These are phyloP conservation scores for Sesia bembeciformis DNA, from an alignment of 2,888 invertebrate genomes.

Conservation along the genomic window DNA sequence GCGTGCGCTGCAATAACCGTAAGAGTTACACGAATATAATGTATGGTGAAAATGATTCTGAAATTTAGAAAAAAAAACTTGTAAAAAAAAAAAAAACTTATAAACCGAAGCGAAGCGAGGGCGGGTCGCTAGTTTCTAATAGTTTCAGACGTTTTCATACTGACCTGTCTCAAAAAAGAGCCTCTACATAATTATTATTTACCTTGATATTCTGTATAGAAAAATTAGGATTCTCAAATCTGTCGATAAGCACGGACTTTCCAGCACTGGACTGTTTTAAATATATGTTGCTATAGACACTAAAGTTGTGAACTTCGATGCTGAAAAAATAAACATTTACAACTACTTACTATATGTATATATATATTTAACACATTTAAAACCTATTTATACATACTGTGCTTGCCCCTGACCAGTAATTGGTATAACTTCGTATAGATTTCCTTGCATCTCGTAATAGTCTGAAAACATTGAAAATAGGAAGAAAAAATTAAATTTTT, in stretches of 20 bases:
- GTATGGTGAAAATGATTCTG: too few species aligned
- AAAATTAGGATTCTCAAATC: slow-evolving; percentile 18
- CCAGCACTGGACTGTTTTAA: slow-evolving; percentile 28
- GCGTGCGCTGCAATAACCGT: too few species aligned
- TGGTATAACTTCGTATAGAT: slow-evolving; percentile 26
- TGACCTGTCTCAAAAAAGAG: too few species aligned
- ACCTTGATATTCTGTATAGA: background rate
- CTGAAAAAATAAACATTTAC: slow-evolving; percentile 18
- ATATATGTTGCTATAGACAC: slow-evolving; percentile 26
- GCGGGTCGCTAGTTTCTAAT: too few species aligned
- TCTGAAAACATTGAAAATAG: slow-evolving; percentile 22
- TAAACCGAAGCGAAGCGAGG: too few species aligned
- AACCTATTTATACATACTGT: slow-evolving; percentile 24
- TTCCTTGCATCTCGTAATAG: slow-evolving; percentile 33
- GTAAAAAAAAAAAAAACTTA: too few species aligned
- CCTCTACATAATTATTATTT: background rate
- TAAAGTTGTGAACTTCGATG: slow-evolving; percentile 22
- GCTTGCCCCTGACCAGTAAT: slow-evolving; percentile 30
- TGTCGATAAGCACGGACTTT: slow-evolving; percentile 29
- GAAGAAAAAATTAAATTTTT: background rate
- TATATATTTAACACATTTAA: background rate
- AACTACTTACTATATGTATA: background rate
- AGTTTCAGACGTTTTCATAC: too few species aligned
- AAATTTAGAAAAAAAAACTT: too few species aligned
- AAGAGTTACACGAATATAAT: too few species aligned